These are phyloP conservation scores for Pagrus major DNA, from an alignment of 2,113 vertebrate genomes.

Conservation along the genomic window DNA sequence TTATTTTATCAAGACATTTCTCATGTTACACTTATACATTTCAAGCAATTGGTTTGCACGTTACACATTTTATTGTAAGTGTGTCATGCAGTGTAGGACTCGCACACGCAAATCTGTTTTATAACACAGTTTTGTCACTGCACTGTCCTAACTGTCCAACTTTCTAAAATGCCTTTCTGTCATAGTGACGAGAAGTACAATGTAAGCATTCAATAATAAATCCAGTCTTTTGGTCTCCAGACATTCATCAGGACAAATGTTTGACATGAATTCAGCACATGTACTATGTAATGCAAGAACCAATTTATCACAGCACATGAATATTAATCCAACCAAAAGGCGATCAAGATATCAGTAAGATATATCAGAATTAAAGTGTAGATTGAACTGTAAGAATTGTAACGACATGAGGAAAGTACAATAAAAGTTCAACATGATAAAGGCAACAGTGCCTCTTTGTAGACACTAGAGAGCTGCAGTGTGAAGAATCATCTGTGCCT, in stretches of 20 bases:
- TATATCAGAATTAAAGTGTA: not conserved
- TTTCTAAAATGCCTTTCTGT: not conserved
- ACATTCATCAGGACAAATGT: slow-evolving; percentile 8
- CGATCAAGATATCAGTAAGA: not conserved
- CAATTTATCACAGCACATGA: slow-evolving; percentile 5
- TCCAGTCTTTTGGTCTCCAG: not conserved
- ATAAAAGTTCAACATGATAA: not conserved
- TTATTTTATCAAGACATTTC: too few species aligned
- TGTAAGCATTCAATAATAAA: slow-evolving; percentile 7
- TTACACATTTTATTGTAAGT: too few species aligned
- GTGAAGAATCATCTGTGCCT: slow-evolving; percentile 62
- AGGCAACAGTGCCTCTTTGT: slow-evolving; percentile 19
- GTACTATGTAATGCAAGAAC: not conserved
- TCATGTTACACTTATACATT: too few species aligned
- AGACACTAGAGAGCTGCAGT: slow-evolving; percentile 47
- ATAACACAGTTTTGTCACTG: not conserved
- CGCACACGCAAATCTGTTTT: not conserved
- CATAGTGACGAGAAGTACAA: not conserved
- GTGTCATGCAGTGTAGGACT: too few species aligned
- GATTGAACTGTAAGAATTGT: not conserved
- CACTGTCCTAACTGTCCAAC: not conserved
- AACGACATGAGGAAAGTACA: not conserved
- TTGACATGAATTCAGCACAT: slow-evolving; percentile 5
- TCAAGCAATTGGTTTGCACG: too few species aligned
- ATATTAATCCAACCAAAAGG: not conserved